Evolutionary conservation across 2,888 invertebrate genomes (phyloP), one percentile per base, ranked within the genome.

Genomic region (Eulithis testata): DNA sequence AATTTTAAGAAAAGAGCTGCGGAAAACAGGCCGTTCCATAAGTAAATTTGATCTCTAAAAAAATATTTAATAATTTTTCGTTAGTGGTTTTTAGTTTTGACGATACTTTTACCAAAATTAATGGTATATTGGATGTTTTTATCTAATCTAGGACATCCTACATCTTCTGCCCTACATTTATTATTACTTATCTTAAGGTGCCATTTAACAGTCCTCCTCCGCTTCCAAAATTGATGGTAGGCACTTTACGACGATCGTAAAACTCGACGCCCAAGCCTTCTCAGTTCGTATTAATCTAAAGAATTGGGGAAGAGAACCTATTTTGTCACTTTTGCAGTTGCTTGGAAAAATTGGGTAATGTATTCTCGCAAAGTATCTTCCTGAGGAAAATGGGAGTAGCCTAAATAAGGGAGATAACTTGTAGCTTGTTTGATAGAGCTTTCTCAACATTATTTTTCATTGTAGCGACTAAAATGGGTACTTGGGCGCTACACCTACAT

Each of bases 171-270:
- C 37, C 66, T 63, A 63, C 64, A 65, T 68, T 63, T 65, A 65
- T 61, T 65, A 65, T 68, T 62, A 65, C 65, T 68, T 69, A 69
- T 65, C 65, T 63, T 44, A 62, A 56, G 68, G 63, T 65, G 62
- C 62, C 65, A 63, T 67, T 74, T 71, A 65, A 64, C 66, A 67
- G 68, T 67, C 60, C 71, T 61, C 62, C 68, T 71, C 60, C 44
- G 62, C 70, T 65, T 66, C 69, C 65, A 54, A 70, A 75, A 74
- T 76, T 72, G 73, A 75, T 71, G 69, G 68, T 65, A 69, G 69
- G 71, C 69, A 70, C 63, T 80, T 79, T 76, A 77, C 73, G 68
- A 66, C 49, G 60, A 60, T 73, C 75, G 71, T 78, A 78, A 79
- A 78, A 75, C 63, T 70, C 62, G 71, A 68, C 70, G 70, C 65